phyloP scores from a whole-genome alignment of 2,797 vertebrate species.

The Rhynchonycteris naso region DNA sequence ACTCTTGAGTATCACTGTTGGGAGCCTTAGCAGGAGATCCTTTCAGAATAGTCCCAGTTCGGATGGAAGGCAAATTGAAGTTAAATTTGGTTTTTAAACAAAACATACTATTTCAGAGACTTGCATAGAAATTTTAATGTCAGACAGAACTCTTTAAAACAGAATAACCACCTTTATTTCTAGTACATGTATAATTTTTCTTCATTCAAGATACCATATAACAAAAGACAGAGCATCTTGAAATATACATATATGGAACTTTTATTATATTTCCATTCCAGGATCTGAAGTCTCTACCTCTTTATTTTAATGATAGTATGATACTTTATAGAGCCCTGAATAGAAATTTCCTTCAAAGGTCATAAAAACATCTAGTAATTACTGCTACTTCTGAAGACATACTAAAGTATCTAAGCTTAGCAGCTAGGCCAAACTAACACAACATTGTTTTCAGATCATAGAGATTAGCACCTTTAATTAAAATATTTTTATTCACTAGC shows the following conservation, averaged over 20 bases:
- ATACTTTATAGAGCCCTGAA: background rate
- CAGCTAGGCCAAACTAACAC: slow-evolving; percentile 18
- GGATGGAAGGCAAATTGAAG: background rate
- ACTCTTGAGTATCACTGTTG: background rate
- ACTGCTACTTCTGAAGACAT: background rate
- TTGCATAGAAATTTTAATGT: background rate
- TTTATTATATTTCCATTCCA: background rate
- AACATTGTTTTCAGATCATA: slow-evolving; percentile 6
- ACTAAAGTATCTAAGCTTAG: background rate
- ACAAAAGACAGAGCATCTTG: background rate
- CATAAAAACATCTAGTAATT: slow-evolving; percentile 3
- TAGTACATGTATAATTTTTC: background rate
- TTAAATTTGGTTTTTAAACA: slow-evolving; percentile 2
- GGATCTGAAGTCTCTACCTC: background rate
- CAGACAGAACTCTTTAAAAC: slow-evolving; percentile 42
- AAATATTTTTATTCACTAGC: slow-evolving; percentile 1
- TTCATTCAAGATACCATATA: background rate
- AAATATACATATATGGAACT: background rate
- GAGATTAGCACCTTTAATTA: slow-evolving; percentile 26
- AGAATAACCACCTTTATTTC: slow-evolving; percentile 31
- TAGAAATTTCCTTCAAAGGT: slow-evolving; percentile 35
- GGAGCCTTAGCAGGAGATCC: background rate
- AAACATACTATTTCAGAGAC: background rate
- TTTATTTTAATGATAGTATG: background rate
- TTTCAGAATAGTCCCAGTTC: background rate